phyloP scores from a whole-genome alignment of 30 jellyfish, hydroid and myxozoan genomes.

The Chrysaora quinquecirrha region DNA sequence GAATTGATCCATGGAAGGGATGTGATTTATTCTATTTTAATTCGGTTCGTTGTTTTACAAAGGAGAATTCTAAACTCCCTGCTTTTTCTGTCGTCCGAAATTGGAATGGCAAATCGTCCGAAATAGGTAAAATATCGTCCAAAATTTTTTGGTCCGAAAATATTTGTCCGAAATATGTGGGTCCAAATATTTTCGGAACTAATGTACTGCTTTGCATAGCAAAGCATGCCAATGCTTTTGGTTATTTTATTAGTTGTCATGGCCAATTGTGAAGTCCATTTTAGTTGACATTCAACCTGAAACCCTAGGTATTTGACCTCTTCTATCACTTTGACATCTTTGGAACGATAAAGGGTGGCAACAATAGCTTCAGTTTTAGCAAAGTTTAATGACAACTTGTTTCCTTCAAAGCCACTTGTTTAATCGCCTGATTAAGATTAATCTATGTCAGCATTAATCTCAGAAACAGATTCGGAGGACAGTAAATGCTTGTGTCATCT shows the following conservation, averaged over 20 bases:
- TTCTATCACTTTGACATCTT: neutral
- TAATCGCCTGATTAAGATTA: neutral
- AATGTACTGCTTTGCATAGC: too few species aligned
- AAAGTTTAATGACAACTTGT: neutral
- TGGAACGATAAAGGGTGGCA: too few species aligned
- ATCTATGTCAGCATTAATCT: neutral
- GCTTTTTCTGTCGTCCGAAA: too few species aligned
- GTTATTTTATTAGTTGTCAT: neutral
- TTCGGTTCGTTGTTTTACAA: too few species aligned
- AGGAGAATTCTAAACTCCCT: too few species aligned
- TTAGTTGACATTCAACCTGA: slow-evolving; percentile 1
- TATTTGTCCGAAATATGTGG: too few species aligned
- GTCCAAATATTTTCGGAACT: too few species aligned
- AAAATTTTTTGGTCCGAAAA: too few species aligned
- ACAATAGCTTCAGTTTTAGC: neutral
- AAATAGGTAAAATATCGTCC: too few species aligned
- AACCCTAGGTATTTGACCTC: neutral
- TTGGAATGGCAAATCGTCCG: too few species aligned
- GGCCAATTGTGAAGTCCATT: slow-evolving; percentile 5
- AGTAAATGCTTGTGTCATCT: slow-evolving; percentile 1
- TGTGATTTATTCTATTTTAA: too few species aligned
- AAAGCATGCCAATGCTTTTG: slow-evolving; percentile 6
- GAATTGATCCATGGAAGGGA: too few species aligned
- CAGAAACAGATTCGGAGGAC: neutral
- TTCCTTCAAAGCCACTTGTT: slow-evolving; percentile 4